These are phyloP conservation scores for Pyrrhosoma nymphula DNA, from an alignment of 2,888 invertebrate genomes.

Conservation along the genomic window DNA sequence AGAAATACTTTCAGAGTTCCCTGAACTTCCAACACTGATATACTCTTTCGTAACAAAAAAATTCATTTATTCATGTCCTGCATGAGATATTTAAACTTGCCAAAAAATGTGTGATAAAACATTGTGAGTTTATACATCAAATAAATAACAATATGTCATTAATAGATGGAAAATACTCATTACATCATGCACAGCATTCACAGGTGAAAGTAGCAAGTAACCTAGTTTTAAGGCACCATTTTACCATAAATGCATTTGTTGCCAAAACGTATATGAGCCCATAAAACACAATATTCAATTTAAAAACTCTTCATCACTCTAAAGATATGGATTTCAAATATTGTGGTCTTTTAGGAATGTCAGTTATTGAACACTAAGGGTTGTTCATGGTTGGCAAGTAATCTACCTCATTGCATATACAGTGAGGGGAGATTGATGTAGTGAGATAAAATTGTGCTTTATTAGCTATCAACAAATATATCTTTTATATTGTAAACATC, in stretches of 20 bases:
- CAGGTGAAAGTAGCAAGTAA: background rate
- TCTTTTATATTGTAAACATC: conserved; percentile 9
- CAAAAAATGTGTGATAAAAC: background rate
- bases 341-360: background rate
- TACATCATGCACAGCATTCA: background rate
- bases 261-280: background rate
- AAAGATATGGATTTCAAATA: background rate
- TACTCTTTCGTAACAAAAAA: background rate
- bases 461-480: conserved; percentile 52
- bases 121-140: background rate
- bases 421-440: conserved; percentile 5
- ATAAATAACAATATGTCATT: background rate
- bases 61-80: conserved; percentile 20
- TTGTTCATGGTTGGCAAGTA: background rate
- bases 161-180: background rate
- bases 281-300: background rate
- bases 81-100: background rate
- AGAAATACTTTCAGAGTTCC: background rate
- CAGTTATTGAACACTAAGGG: background rate
- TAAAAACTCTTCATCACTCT: background rate
- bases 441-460: background rate
- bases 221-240: conserved; percentile 8
- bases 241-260: background rate
- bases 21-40: background rate
- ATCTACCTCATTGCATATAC: background rate